A percentile compares a stretch with the other conserved stretches of the same genome.
Conservation (phyloP, 2,113 vertebrate species). For the Dipodomys ordii region DNA sequence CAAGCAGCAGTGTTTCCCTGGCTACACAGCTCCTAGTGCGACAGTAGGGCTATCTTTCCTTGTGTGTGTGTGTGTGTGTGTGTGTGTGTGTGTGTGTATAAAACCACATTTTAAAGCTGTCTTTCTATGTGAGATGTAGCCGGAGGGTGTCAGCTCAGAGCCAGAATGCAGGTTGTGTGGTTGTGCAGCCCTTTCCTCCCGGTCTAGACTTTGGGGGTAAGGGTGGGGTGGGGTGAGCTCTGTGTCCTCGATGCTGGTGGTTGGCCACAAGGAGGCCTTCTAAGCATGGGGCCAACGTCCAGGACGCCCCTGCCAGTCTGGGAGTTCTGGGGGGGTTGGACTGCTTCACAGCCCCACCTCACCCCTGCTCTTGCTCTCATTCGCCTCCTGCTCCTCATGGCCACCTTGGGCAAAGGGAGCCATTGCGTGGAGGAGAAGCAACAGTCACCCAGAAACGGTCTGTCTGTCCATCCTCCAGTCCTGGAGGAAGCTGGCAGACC, state of each 20-base stretch:
- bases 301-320: not conserved
- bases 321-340: not conserved
- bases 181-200: not conserved
- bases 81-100: not conserved
- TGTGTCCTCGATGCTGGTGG: not conserved
- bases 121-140: fast-evolving
- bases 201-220: not conserved
- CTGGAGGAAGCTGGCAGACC: not conserved
- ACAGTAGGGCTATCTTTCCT: not conserved
- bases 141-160: not conserved
- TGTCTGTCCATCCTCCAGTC: not conserved
- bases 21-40: not conserved
- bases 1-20: not conserved
- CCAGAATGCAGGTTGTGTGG: not conserved
- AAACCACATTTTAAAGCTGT: not conserved
- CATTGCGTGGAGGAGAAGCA: too few relatives aligned
- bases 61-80: not conserved
- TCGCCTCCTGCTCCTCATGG: not conserved
- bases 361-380: not conserved
- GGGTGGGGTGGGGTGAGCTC: not conserved
- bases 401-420: too few relatives aligned
- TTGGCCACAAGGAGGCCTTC: not conserved
- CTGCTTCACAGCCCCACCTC: not conserved
- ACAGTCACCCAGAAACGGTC: not conserved
- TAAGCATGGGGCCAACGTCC: not conserved